Conservation (phyloP, 1,140 invertebrate species). For the Calycopis cecrops region DNA sequence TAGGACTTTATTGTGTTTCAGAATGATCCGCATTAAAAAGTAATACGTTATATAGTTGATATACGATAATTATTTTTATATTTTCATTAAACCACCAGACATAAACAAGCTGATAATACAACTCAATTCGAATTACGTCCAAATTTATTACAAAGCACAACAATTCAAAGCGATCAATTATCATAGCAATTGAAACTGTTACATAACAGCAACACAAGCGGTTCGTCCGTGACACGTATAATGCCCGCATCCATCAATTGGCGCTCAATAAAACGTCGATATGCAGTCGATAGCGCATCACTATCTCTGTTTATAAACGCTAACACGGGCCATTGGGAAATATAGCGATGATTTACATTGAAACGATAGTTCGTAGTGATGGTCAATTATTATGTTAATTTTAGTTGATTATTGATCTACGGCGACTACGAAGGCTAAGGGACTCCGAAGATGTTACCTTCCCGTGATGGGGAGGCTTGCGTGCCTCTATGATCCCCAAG, state of each 20-base stretch:
- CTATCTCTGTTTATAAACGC: constrained; percentile 1
- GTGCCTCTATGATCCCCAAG: too few species aligned
- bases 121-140: neutral
- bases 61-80: too few species aligned
- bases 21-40: too few species aligned
- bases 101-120: too few species aligned
- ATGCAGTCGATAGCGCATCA: constrained; percentile 30
- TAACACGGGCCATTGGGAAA: neutral
- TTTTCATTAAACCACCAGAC: too few species aligned
- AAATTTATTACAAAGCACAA: constrained; percentile 8
- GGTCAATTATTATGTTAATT: too few species aligned
- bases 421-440: too few species aligned
- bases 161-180: constrained; percentile 18
- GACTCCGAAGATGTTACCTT: too few species aligned
- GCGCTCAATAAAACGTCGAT: constrained; percentile 45
- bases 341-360: constrained; percentile 11
- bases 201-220: constrained; percentile 10
- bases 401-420: too few species aligned
- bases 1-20: too few species aligned
- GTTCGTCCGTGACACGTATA: constrained; percentile 38
- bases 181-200: constrained; percentile 14
- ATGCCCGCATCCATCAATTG: constrained; percentile 53
- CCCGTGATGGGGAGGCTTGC: too few species aligned
- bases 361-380: neutral
- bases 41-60: too few species aligned